These are phyloP conservation scores for Onthophagus taurus DNA, from an alignment of 1,140 invertebrate genomes.

Conservation along the genomic window DNA sequence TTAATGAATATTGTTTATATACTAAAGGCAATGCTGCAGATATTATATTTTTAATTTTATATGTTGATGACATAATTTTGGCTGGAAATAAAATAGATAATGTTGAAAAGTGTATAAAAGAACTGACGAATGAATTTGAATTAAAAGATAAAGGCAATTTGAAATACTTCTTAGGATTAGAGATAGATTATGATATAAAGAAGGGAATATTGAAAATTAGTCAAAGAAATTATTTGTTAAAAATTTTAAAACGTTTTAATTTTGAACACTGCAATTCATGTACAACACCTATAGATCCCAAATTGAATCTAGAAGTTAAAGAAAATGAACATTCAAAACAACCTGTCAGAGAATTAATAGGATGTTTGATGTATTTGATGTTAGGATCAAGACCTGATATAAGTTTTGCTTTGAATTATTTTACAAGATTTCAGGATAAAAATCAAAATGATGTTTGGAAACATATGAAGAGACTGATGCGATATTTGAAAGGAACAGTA, in stretches of 20 bases:
- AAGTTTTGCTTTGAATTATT: conserved; percentile 32
- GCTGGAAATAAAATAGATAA: conserved; percentile 1
- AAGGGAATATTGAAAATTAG: conserved; percentile 6
- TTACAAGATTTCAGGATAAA: conserved; percentile 27
- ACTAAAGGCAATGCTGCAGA: background rate
- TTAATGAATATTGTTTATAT: conserved; percentile 5
- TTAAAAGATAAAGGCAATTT: conserved; percentile 7
- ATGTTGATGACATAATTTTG: conserved; percentile 16
- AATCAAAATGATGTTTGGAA: conserved; percentile 27
- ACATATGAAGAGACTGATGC: conserved; percentile 33
- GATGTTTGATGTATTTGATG: conserved; percentile 33
- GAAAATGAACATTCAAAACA: background rate
- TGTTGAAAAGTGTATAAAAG: conserved; percentile 5
- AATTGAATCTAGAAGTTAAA: background rate
- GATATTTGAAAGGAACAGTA: conserved; percentile 36
- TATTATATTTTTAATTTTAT: conserved; percentile 11
- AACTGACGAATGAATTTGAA: conserved; percentile 1
- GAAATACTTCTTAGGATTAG: conserved; percentile 11
- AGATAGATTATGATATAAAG: conserved; percentile 11
- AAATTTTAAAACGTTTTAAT: conserved; percentile 6
- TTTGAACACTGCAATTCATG: conserved; percentile 4
- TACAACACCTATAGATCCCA: background rate
- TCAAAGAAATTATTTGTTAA: conserved; percentile 2
- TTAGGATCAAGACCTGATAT: conserved; percentile 36
- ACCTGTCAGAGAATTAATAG: conserved; percentile 4